These are phyloP conservation scores for Hipparchia semele DNA, from an alignment of 2,888 invertebrate species.

Conservation along the genomic window DNA sequence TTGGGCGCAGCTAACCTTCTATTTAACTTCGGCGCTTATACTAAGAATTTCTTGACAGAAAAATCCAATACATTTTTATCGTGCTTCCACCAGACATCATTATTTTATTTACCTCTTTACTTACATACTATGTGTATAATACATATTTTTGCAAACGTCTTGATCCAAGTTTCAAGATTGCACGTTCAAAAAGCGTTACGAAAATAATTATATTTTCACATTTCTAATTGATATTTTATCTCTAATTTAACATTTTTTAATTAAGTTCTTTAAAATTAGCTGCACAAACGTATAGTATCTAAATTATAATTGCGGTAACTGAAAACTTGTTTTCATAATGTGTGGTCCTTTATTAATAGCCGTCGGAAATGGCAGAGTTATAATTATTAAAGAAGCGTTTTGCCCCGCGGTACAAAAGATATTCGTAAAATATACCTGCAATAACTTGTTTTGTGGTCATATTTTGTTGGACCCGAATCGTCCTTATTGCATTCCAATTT, in stretches of 20 bases:
- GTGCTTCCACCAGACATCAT: too few species aligned
- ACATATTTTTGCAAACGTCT: background rate
- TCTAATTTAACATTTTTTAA: background rate
- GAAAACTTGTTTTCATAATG: constrained; percentile 8
- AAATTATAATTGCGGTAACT: background rate
- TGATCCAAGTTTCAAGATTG: background rate
- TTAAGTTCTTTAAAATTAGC: background rate
- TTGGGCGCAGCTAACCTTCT: too few species aligned
- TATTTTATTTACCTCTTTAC: too few species aligned
- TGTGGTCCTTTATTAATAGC: constrained; percentile 2
- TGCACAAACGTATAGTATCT: background rate
- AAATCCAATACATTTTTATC: too few species aligned
- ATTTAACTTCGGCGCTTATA: too few species aligned
- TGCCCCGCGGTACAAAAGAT: background rate
- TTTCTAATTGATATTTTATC: background rate
- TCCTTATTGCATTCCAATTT: background rate
- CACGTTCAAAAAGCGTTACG: constrained; percentile 4
- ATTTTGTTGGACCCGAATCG: background rate
- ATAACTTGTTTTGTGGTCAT: background rate
- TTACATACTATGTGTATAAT: too few species aligned
- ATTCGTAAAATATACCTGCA: background rate
- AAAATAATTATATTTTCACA: background rate
- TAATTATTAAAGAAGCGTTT: constrained; percentile 13
- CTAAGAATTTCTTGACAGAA: too few species aligned
- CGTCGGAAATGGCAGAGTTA: background rate